Percentiles rank a stretch among this genome's conserved stretches.
Evolutionary conservation across 2,888 invertebrate species (phyloP).

Genomic region (Antitype chi): DNA sequence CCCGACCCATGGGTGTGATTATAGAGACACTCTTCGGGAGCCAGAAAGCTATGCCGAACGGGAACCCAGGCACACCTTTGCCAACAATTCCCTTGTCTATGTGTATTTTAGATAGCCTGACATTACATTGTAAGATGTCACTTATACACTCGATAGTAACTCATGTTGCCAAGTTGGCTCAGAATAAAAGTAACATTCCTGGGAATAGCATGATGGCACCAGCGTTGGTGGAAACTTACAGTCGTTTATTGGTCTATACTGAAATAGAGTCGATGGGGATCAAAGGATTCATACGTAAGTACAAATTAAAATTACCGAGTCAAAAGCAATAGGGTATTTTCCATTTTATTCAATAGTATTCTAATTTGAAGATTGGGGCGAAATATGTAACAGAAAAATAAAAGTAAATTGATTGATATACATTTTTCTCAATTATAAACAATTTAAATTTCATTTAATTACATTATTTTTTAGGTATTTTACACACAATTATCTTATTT

Average conservation of each 20-base stretch:
- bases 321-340: background rate
- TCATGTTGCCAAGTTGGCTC: slow-evolving; percentile 97
- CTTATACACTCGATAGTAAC: slow-evolving; percentile 95
- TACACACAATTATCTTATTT: too few relatives aligned
- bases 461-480: too few relatives aligned
- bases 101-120: slow-evolving; percentile 97
- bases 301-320: background rate
- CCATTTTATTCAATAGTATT: too few relatives aligned
- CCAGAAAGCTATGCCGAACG: slow-evolving; percentile 90
- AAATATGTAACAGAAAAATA: too few relatives aligned
- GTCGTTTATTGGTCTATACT: slow-evolving; percentile 97
- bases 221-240: slow-evolving; percentile 98
- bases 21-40: slow-evolving; percentile 96
- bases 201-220: slow-evolving; percentile 93
- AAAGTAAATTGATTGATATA: too few relatives aligned
- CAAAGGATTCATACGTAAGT: slow-evolving; percentile 97
- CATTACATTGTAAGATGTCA: slow-evolving; percentile 98
- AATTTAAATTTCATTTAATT: too few relatives aligned
- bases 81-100: slow-evolving; percentile 97
- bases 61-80: slow-evolving; percentile 89
- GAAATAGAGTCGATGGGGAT: slow-evolving; percentile 99
- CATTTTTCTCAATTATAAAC: too few relatives aligned
- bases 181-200: slow-evolving; percentile 95
- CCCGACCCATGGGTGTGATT: slow-evolving; percentile 97
- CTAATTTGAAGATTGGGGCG: too few relatives aligned